Conservation (phyloP, 1,140 invertebrate species). For the Asobara japonica region DNA sequence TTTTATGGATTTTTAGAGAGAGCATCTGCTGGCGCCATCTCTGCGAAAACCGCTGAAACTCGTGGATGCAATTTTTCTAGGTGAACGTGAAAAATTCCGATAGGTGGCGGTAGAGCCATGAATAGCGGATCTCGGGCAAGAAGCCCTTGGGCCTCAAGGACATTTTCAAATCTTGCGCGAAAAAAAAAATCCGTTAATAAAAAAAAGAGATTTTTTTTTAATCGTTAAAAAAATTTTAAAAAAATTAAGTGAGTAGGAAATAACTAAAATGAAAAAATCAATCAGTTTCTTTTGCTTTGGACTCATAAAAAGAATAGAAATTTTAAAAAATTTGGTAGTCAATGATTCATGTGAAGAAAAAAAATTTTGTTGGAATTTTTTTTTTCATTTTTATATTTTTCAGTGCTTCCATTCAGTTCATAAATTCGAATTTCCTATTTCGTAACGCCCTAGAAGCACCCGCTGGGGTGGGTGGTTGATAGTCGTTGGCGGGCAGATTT, state of each 20-base stretch:
- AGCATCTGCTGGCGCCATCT: slow-evolving; percentile 49
- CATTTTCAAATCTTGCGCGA: not conserved
- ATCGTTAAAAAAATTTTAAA: not conserved
- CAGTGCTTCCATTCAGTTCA: slow-evolving; percentile 10
- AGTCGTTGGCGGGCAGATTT: slow-evolving; percentile 60
- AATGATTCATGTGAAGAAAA: too few relatives aligned
- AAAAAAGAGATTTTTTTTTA: not conserved
- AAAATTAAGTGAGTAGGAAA: too few relatives aligned
- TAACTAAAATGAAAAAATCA: too few relatives aligned
- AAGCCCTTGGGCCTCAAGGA: too few relatives aligned
- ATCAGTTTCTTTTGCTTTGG: too few relatives aligned
- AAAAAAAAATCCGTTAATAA: not conserved
- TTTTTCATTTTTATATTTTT: slow-evolving; percentile 5
- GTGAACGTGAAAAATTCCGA: slow-evolving; percentile 44
- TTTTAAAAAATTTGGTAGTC: too few relatives aligned
- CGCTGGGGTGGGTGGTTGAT: slow-evolving; percentile 34
- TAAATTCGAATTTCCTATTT: too few relatives aligned
- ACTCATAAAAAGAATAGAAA: too few relatives aligned
- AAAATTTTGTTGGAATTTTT: not conserved
- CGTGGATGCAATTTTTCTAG: not conserved
- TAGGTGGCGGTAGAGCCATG: slow-evolving; percentile 47
- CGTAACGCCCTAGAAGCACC: slow-evolving; percentile 38
- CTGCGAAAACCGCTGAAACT: slow-evolving; percentile 39
- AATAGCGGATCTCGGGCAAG: slow-evolving; percentile 1
- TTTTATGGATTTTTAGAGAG: not conserved